These are phyloP conservation scores for Tricholaema leucomelas DNA, from an alignment of 2,113 vertebrate genomes.

Conservation along the genomic window DNA sequence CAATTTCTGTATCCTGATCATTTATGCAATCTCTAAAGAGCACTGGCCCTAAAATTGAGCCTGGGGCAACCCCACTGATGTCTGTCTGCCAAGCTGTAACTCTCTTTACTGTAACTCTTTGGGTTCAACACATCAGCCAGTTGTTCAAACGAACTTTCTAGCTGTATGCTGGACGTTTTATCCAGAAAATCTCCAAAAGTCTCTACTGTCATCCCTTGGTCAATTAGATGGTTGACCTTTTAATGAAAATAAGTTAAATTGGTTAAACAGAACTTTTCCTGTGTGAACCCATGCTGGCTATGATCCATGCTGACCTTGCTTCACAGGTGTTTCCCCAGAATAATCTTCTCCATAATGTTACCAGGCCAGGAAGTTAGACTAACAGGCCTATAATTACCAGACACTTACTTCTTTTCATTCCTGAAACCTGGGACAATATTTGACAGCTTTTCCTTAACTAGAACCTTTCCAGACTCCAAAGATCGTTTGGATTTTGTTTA, in stretches of 20 bases:
- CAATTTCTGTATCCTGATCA: neutral
- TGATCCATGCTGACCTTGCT: neutral
- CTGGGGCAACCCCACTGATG: neutral
- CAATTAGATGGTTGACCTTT: neutral
- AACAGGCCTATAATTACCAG: neutral
- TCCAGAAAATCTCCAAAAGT: neutral
- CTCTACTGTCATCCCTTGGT: neutral
- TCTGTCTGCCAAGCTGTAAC: neutral
- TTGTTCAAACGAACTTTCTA: neutral
- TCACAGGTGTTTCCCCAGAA: neutral
- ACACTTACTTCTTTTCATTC: neutral
- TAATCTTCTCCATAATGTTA: neutral
- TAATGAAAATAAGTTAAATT: neutral
- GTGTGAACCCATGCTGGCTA: neutral
- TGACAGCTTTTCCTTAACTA: neutral
- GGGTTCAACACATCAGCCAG: rapidly evolving
- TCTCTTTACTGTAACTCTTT: neutral
- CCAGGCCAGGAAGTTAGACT: neutral
- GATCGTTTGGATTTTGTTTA: neutral
- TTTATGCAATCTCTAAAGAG: neutral
- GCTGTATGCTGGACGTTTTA: neutral
- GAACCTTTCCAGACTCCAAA: neutral
- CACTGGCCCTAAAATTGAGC: neutral
- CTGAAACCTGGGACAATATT: neutral
- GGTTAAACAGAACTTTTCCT: neutral